Base-by-base conservation (phyloP, 2,888 invertebrate species). In the Anoncus sp. region DNA sequence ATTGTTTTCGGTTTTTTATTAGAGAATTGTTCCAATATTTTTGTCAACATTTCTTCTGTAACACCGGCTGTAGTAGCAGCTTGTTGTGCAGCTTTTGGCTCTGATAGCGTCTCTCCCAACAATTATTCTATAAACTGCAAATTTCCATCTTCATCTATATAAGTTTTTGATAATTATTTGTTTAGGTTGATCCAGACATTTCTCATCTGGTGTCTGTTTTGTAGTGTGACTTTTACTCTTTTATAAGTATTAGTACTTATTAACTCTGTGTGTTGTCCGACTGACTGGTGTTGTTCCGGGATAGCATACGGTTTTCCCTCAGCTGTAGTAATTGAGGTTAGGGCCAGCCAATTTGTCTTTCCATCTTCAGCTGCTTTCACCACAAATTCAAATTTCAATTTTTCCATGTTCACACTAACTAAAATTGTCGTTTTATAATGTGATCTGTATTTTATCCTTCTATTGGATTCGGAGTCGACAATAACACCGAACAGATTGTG, bases 181-280 rank as follows among this genome's bases (percentile, higher is more conserved):
- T 45, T 45, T 47, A 74, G 18, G 9, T 4, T 43, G 24, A 80
- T 80, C 77, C 80, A 77, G 16, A 80, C 59, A 45, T 65, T 71
- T 35, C 77, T 77, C 22, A 10, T 49, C 43, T 77, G 62, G 57
- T 80, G 69, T 65, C 80, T 71, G 66, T 31, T 77, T 67, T 62
- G 69, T 45, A 77, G 20, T 27, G 67, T 65, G n/a, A 45, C 53
- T 57, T 45, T 75, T 12, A 77, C 53, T 31, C 72, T 80, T 31
- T 60, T 38, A 47, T 75, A 71, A 1, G 55, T 18, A 5, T 0
- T 12, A 12, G 71, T 71, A 3, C 10, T 53, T 16, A 45, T 55
- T 24, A 76, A 16, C 7, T 59, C 40, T 10, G 18, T 38, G 60
- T 77, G 72, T 3, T 53, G 43, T 18, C 10, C 20, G 53, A 77